Evolutionary conservation across 2,888 invertebrate genomes (phyloP).

Genomic region (Mongoloraphidia duomilia): DNA sequence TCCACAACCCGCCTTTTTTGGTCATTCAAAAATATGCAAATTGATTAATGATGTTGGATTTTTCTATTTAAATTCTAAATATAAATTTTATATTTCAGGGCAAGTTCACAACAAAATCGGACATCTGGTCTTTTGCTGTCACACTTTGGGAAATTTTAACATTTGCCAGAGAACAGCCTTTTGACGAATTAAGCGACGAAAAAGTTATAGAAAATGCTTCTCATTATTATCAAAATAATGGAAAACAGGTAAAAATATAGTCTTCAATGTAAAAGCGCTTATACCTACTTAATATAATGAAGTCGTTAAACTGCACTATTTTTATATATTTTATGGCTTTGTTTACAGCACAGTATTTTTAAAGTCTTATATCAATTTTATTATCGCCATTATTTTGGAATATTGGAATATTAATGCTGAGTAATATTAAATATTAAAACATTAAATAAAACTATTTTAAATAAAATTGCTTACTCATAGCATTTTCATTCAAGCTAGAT

Average conservation of each 20-base stretch:
- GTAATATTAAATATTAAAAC: too few relatives aligned
- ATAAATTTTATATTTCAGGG: conserved; percentile 37
- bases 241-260: conserved; percentile 40
- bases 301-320: too few relatives aligned
- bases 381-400: too few relatives aligned
- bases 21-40: background rate
- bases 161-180: conserved; percentile 70
- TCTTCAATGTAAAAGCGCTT: background rate
- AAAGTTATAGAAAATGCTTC: conserved; percentile 72
- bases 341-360: too few relatives aligned
- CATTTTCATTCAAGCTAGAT: too few relatives aligned
- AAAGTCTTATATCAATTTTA: too few relatives aligned
- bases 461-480: too few relatives aligned
- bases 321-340: too few relatives aligned
- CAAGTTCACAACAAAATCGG: conserved; percentile 68
- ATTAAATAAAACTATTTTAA: too few relatives aligned
- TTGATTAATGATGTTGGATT: background rate
- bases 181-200: conserved; percentile 62
- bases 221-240: conserved; percentile 60
- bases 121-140: conserved; percentile 81
- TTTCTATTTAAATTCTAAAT: background rate
- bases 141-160: conserved; percentile 79
- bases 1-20: background rate
- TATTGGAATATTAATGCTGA: too few relatives aligned
- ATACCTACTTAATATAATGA: too few relatives aligned